phyloP scores from a whole-genome alignment of 2,888 invertebrate genomes.

The Schizaphis graminum region DNA sequence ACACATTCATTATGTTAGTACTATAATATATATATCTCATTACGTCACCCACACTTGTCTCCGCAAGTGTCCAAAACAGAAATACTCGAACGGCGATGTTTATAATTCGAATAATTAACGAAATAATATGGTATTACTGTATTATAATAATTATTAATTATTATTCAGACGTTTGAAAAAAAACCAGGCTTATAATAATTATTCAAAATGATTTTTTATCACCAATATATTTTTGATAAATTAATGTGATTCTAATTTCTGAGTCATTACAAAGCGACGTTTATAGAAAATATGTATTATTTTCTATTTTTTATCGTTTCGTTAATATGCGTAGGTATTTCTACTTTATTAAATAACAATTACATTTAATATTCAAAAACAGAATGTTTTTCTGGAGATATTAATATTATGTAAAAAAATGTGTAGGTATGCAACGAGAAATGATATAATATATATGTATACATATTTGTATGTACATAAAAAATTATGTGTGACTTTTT shows the following conservation, averaged over 20 bases:
- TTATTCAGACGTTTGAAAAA: background rate
- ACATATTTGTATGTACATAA: background rate
- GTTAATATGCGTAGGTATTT: background rate
- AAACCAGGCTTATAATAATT: background rate
- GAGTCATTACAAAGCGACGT: background rate
- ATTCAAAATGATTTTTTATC: background rate
- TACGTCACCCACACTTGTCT: background rate
- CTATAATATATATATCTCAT: background rate
- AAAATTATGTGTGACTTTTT: background rate
- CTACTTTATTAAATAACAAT: background rate
- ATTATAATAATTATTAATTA: background rate
- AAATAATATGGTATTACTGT: background rate
- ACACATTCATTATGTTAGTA: background rate
- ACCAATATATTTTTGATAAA: background rate
- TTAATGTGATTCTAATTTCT: background rate
- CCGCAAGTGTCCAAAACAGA: background rate
- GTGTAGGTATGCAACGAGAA: background rate
- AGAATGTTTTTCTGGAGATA: background rate
- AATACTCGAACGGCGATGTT: background rate
- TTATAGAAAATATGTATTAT: background rate
- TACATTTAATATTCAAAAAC: background rate
- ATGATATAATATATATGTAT: background rate
- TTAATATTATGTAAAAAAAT: background rate
- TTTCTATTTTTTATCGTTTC: background rate
- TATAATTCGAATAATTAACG: background rate